Evolutionary conservation across 2,113 vertebrate genomes (phyloP).

Genomic region (Prionailurus viverrinus): DNA sequence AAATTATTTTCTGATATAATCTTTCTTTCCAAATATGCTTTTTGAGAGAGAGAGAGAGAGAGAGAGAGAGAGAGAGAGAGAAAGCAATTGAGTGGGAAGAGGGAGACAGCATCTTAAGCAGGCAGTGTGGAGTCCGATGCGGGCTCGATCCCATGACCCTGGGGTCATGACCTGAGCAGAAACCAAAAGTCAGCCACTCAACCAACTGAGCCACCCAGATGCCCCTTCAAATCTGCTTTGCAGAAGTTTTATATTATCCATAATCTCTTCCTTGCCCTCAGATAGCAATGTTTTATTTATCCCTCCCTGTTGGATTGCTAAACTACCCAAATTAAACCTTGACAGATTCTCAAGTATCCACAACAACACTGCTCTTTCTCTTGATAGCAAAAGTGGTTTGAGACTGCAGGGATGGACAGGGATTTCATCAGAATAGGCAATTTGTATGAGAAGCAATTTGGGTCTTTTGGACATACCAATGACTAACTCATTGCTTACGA

Average conservation of each 20-base stretch:
- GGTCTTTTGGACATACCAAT: neutral
- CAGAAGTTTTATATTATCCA: neutral
- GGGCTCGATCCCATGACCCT: too few relatives aligned
- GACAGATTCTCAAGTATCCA: neutral
- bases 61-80: too few relatives aligned
- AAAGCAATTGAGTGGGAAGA: too few relatives aligned
- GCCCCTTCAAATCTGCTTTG: neutral
- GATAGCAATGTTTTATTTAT: conserved; percentile 20
- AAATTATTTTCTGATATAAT: neutral
- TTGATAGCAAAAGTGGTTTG: neutral
- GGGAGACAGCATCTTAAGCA: too few relatives aligned
- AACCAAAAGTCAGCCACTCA: too few relatives aligned
- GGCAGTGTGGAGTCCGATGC: too few relatives aligned
- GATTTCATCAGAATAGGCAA: neutral
- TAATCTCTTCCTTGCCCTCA: neutral
- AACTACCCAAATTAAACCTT: neutral
- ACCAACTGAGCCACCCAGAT: too few relatives aligned
- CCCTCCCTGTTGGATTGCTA: neutral
- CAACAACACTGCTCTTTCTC: neutral
- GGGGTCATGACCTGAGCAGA: too few relatives aligned
- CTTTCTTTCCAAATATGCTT: conserved; percentile 15
- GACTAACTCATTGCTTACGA: neutral
- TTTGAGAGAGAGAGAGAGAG: neutral
- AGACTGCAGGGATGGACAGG: neutral
- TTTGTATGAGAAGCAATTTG: neutral